phyloP scores from a whole-genome alignment of 2,888 invertebrate genomes.

The Ectemnius lituratus region DNA sequence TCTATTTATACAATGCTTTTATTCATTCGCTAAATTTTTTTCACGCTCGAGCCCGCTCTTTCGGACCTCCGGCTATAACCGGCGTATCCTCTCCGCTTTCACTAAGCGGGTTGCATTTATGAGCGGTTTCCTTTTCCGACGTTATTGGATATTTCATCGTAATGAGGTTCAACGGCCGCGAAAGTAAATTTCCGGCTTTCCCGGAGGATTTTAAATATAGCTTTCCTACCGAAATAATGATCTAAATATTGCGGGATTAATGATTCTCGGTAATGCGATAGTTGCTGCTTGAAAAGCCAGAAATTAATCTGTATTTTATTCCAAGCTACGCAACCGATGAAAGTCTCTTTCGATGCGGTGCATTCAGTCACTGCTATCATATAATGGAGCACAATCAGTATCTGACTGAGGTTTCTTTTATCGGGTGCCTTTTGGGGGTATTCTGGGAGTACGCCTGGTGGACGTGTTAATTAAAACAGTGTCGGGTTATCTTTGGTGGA shows the following conservation, averaged over 20 bases:
- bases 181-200: no score
- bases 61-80: slow-evolving; percentile 29
- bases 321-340: no score
- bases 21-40: slow-evolving; percentile 50
- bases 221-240: no score
- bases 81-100: slow-evolving; percentile 24
- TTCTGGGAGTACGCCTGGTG: background rate
- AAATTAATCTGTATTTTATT: no score
- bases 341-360: no score
- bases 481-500: slow-evolving; percentile 13
- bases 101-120: background rate
- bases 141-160: slow-evolving; percentile 17
- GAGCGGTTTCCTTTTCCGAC: slow-evolving; percentile 7
- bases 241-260: no score
- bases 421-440: background rate
- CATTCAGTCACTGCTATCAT: no score
- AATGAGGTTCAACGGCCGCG: slow-evolving; percentile 24
- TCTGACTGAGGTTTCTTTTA: background rate
- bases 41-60: slow-evolving; percentile 42
- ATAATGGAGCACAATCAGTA: background rate
- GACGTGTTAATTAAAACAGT: slow-evolving; percentile 35
- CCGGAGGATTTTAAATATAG: no score
- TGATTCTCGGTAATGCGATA: no score
- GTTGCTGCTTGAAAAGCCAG: no score
- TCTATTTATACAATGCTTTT: slow-evolving; percentile 68